Conservation (phyloP, 2,888 invertebrate genomes). For the Sepioteuthis lessoniana region DNA sequence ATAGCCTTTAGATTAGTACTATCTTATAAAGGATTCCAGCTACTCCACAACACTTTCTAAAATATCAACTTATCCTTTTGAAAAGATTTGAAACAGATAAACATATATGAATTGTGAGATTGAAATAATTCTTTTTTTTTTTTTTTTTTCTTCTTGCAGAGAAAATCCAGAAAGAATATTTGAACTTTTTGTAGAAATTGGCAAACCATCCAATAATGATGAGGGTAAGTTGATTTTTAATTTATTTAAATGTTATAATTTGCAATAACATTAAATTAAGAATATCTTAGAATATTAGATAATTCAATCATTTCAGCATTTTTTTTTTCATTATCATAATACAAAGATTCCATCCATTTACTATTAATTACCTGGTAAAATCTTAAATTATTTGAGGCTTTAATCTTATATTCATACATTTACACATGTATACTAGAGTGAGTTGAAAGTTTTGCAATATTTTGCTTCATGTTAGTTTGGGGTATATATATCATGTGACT, state of each 20-base stretch:
- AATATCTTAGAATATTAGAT: not conserved
- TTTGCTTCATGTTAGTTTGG: too few relatives aligned
- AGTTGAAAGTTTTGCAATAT: too few relatives aligned
- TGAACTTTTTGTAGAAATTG: constrained; percentile 89
- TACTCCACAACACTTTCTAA: too few relatives aligned
- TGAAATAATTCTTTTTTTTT: not conserved
- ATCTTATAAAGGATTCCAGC: too few relatives aligned
- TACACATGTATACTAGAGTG: too few relatives aligned
- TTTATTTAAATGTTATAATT: constrained; percentile 40
- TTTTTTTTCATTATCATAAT: not conserved
- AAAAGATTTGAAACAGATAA: not conserved
- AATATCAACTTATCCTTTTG: too few relatives aligned
- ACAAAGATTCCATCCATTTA: too few relatives aligned
- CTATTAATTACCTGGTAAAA: too few relatives aligned
- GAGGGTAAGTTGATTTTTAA: constrained; percentile 55
- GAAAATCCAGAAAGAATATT: constrained; percentile 86
- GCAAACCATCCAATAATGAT: constrained; percentile 77
- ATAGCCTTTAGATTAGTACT: too few relatives aligned
- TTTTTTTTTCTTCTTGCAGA: constrained; percentile 76
- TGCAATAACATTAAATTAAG: not conserved
- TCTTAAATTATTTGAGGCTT: too few relatives aligned
- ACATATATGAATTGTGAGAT: not conserved
- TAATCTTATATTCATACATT: too few relatives aligned
- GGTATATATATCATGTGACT: too few relatives aligned
- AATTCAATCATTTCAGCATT: not conserved